These are phyloP conservation scores for Synchiropus splendidus DNA, from an alignment of 2,113 vertebrate species.

Conservation along the genomic window DNA sequence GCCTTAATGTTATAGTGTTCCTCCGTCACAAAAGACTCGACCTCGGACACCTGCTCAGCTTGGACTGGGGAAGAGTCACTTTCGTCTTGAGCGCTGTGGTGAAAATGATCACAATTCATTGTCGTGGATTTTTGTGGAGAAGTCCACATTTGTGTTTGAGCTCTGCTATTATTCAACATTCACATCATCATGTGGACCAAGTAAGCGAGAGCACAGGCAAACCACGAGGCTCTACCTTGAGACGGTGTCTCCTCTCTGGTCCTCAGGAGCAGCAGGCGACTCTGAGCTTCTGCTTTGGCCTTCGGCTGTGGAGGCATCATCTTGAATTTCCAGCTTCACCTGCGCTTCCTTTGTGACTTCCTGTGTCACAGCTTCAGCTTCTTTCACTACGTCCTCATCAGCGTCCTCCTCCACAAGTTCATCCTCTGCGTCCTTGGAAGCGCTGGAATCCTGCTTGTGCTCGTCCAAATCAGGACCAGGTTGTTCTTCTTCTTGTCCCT, in stretches of 20 bases:
- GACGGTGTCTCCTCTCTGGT: constrained; percentile 6
- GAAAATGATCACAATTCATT: constrained; percentile 21
- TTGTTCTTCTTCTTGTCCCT: constrained; percentile 20
- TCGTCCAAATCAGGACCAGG: constrained; percentile 6
- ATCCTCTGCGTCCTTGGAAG: constrained; percentile 9
- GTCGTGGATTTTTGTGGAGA: no score
- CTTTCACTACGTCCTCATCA: constrained; percentile 7
- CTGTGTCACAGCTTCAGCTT: constrained; percentile 12
- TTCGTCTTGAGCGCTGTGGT: constrained; percentile 45
- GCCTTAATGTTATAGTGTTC: constrained; percentile 52
- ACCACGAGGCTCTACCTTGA: no score
- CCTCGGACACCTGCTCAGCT: constrained; percentile 18
- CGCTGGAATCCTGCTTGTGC: constrained; percentile 7
- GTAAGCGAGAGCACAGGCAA: no score
- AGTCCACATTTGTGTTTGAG: no score
- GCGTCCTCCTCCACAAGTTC: constrained; percentile 11
- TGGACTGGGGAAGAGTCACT: constrained; percentile 16
- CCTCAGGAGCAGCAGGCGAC: neutral
- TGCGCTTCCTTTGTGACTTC: neutral
- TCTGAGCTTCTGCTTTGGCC: constrained; percentile 6
- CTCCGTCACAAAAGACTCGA: constrained; percentile 28
- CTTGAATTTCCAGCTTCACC: no score
- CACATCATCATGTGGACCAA: neutral
- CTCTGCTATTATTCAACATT: no score
- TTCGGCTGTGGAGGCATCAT: neutral